phyloP scores from a whole-genome alignment of 1,140 invertebrate genomes.

The Antheraea pernyi region DNA sequence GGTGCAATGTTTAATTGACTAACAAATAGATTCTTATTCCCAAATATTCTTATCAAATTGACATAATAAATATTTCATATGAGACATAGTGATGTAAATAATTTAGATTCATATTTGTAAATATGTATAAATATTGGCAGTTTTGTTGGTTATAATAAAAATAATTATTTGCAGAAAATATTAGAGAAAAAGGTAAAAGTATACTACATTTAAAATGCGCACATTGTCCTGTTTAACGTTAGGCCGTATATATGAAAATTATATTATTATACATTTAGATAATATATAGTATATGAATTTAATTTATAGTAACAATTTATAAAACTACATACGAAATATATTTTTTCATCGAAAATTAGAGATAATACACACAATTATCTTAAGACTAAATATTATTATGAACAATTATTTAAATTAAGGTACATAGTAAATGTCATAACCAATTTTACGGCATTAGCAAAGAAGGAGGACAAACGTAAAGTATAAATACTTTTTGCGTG shows the following conservation, averaged over 20 bases:
- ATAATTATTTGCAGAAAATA: not conserved
- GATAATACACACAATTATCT: too few relatives aligned
- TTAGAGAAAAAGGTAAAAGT: not conserved
- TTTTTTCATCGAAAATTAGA: too few relatives aligned
- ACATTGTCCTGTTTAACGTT: not conserved
- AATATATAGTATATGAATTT: not conserved
- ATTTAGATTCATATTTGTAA: not conserved
- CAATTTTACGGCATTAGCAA: too few relatives aligned
- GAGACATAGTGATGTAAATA: not conserved
- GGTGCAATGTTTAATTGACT: slow-evolving; percentile 61
- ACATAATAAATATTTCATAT: slow-evolving; percentile 25
- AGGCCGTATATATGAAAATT: not conserved
- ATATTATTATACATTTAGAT: slow-evolving; percentile 1
- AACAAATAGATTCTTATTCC: slow-evolving; percentile 50
- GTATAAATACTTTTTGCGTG: too few relatives aligned
- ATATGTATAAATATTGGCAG: not conserved
- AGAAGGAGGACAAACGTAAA: too few relatives aligned
- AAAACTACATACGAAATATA: too few relatives aligned
- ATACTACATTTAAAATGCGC: not conserved
- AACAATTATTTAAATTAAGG: too few relatives aligned
- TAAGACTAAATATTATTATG: too few relatives aligned
- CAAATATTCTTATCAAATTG: slow-evolving; percentile 37
- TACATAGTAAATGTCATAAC: too few relatives aligned
- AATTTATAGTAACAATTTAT: too few relatives aligned
- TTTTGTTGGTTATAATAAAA: not conserved